phyloP scores from a whole-genome alignment of 2,888 invertebrate genomes.

The Macrosoma leucophasiata region DNA sequence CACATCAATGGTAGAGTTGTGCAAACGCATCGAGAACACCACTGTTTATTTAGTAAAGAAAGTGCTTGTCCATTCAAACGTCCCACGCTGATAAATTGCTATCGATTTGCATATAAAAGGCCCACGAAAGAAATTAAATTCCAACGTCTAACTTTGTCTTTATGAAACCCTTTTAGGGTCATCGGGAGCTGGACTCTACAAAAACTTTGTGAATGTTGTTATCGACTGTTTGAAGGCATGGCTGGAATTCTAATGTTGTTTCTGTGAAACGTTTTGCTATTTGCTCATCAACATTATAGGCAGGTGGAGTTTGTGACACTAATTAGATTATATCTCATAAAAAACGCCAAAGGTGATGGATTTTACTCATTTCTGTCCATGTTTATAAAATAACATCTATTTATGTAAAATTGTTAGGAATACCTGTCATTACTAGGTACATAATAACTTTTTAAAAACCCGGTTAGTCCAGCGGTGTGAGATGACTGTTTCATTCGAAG shows the following conservation, averaged over 20 bases:
- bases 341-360: no score
- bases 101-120: constrained; percentile 63
- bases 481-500: no score
- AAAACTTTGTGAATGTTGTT: constrained; percentile 2
- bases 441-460: no score
- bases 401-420: no score
- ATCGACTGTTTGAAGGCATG: neutral
- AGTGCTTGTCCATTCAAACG: constrained; percentile 57
- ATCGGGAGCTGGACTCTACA: constrained; percentile 28
- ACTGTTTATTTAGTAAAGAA: constrained; percentile 35
- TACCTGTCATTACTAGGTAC: no score
- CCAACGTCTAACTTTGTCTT: constrained; percentile 44
- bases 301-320: no score
- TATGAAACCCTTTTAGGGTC: constrained; percentile 40
- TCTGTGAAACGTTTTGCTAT: constrained; percentile 5
- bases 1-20: constrained; percentile 13
- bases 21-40: constrained; percentile 15
- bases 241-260: neutral
- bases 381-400: no score
- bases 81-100: constrained; percentile 63
- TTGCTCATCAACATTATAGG: no score
- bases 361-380: no score
- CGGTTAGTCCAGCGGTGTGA: no score
- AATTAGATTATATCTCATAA: no score
- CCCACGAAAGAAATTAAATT: constrained; percentile 41